phyloP scores from a whole-genome alignment of 1,140 invertebrate species.

The Trigoniulus corallinus region DNA sequence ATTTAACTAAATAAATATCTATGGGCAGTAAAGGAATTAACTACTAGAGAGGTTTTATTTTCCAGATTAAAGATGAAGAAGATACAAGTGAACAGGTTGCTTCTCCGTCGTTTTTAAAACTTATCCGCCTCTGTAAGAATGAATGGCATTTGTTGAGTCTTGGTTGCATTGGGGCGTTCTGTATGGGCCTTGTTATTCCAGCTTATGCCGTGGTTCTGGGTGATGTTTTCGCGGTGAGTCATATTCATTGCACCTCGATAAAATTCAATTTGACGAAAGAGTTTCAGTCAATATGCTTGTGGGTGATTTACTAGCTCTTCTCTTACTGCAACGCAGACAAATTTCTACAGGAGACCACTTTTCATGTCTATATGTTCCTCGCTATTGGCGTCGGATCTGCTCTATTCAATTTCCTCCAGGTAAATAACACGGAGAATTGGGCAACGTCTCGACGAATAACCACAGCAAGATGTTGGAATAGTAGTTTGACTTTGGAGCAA shows the following conservation, averaged over 20 bases:
- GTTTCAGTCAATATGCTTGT: not conserved
- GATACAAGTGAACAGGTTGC: not conserved
- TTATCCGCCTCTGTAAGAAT: not conserved
- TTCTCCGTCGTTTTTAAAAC: not conserved
- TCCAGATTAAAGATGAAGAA: too few species aligned
- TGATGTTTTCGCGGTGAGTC: conserved; percentile 28
- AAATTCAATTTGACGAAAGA: not conserved
- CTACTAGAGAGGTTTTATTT: not conserved
- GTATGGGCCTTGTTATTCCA: conserved; percentile 24
- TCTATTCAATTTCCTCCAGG: not conserved
- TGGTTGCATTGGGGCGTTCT: conserved; percentile 12
- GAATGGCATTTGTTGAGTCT: conserved; percentile 5
- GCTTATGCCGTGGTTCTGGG: conserved; percentile 27
- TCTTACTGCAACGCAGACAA: not conserved
- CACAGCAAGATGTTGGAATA: not conserved
- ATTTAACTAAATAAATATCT: not conserved
- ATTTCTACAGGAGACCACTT: not conserved
- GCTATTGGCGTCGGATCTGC: not conserved
- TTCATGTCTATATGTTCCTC: not conserved
- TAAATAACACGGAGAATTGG: too few species aligned
- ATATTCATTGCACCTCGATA: not conserved
- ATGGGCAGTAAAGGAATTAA: not conserved
- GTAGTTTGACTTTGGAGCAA: not conserved
- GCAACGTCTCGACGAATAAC: too few species aligned
- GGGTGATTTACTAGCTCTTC: not conserved